These are phyloP conservation scores for Solea senegalensis DNA, from an alignment of 2,113 vertebrate genomes.

Conservation along the genomic window DNA sequence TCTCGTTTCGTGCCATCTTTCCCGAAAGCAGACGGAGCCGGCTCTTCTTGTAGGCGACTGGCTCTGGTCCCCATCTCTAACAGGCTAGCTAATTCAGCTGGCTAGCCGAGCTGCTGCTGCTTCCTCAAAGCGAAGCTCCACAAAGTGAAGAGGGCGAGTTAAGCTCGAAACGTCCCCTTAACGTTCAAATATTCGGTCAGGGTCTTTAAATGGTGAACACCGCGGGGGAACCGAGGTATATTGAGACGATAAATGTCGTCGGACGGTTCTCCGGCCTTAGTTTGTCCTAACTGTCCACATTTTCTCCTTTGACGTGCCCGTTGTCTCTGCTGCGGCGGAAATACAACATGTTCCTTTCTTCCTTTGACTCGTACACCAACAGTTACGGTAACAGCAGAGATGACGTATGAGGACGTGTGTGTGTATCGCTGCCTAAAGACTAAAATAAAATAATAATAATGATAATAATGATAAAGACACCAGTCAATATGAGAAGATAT, in stretches of 20 bases:
- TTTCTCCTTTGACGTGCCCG: constrained; percentile 61
- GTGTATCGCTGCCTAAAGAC: too few species aligned
- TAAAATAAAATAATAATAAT: neutral
- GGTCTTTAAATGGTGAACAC: neutral
- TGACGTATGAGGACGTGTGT: neutral
- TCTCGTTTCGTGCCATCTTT: constrained; percentile 79
- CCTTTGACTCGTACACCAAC: neutral
- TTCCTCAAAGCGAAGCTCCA: constrained; percentile 49
- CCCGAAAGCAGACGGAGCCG: constrained; percentile 71
- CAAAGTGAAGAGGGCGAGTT: constrained; percentile 21
- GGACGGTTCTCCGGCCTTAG: constrained; percentile 35
- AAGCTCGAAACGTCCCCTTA: constrained; percentile 48
- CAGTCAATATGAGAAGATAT: too few species aligned
- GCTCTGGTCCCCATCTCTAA: constrained; percentile 81
- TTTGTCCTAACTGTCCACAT: constrained; percentile 61
- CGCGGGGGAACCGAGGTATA: neutral
- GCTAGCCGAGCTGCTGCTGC: constrained; percentile 44
- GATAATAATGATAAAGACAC: neutral
- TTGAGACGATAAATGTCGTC: accelerated
- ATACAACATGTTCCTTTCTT: constrained; percentile 56
- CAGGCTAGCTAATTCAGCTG: constrained; percentile 40
- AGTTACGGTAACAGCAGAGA: constrained; percentile 58
- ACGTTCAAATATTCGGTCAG: neutral
- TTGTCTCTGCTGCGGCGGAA: constrained; percentile 77
- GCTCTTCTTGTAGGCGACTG: constrained; percentile 82